Evolutionary conservation across 2,888 invertebrate genomes (phyloP).

Genomic region (Notodonta ziczac): DNA sequence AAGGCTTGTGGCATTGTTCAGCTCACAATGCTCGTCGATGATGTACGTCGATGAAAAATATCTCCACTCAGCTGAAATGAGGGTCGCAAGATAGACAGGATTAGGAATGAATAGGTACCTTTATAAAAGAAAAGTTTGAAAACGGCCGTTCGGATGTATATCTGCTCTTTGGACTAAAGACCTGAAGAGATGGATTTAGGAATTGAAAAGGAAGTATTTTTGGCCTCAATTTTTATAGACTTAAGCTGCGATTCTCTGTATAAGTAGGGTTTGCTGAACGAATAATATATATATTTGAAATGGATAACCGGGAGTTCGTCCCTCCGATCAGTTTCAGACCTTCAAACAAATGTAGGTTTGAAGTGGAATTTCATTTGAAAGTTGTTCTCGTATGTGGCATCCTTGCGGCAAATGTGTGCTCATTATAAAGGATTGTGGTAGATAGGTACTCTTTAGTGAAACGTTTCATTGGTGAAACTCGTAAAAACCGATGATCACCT

Average conservation of each 20-base stretch:
- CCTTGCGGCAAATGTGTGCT: neutral
- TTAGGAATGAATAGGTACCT: slow-evolving; percentile 51
- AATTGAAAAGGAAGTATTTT: slow-evolving; percentile 31
- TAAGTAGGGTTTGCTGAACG: slow-evolving; percentile 20
- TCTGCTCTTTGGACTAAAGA: slow-evolving; percentile 12
- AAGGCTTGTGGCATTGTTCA: slow-evolving; percentile 41
- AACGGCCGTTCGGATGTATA: slow-evolving; percentile 34
- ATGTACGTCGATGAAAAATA: slow-evolving; percentile 57
- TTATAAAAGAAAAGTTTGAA: slow-evolving; percentile 41
- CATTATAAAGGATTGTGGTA: neutral
- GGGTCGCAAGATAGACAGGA: slow-evolving; percentile 57
- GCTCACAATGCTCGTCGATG: slow-evolving; percentile 44
- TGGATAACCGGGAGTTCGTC: slow-evolving; percentile 1
- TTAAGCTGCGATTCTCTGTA: slow-evolving; percentile 14
- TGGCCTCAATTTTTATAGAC: slow-evolving; percentile 14
- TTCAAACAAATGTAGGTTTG: slow-evolving; percentile 3
- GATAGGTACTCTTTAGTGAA: neutral
- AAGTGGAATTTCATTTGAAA: neutral
- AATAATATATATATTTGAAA: slow-evolving; percentile 21
- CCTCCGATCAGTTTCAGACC: slow-evolving; percentile 5
- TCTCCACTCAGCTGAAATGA: slow-evolving; percentile 57
- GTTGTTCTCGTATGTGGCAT: neutral
- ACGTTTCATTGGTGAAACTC: neutral
- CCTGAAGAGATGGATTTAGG: slow-evolving; percentile 19
- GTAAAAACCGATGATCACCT: too few relatives aligned